Evolutionary conservation across 2,797 vertebrate species (phyloP).

Genomic region (Aphelocoma californica): DNA sequence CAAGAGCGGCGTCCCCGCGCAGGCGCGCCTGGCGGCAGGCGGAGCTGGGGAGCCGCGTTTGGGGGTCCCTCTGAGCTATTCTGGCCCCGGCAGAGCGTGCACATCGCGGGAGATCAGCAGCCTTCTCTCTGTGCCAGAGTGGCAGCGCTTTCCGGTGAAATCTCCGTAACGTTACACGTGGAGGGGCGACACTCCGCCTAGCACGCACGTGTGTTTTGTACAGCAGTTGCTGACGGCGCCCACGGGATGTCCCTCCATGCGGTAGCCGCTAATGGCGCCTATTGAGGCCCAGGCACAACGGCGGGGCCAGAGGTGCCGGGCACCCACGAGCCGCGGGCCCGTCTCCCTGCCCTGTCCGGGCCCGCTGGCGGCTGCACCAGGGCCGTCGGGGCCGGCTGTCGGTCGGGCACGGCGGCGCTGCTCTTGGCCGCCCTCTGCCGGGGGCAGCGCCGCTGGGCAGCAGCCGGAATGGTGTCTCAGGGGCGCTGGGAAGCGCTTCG

Average conservation of each 20-base stretch:
- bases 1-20: background rate
- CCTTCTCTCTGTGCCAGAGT: too few relatives aligned
- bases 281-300: background rate
- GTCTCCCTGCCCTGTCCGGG: background rate
- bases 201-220: background rate
- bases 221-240: background rate
- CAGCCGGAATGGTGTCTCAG: background rate
- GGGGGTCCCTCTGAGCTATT: background rate
- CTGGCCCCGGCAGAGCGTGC: background rate
- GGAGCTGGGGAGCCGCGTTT: background rate
- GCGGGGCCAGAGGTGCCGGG: background rate
- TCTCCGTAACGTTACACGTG: background rate
- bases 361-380: background rate
- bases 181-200: background rate
- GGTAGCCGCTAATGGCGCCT: background rate
- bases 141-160: background rate
- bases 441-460: background rate
- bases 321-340: background rate
- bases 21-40: background rate
- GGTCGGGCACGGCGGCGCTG: background rate
- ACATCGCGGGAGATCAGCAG: background rate
- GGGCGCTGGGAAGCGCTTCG: background rate
- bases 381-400: background rate
- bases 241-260: background rate
- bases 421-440: constrained; percentile 76